Conservation (phyloP, 2,797 vertebrate species). For the Mus spretus region DNA sequence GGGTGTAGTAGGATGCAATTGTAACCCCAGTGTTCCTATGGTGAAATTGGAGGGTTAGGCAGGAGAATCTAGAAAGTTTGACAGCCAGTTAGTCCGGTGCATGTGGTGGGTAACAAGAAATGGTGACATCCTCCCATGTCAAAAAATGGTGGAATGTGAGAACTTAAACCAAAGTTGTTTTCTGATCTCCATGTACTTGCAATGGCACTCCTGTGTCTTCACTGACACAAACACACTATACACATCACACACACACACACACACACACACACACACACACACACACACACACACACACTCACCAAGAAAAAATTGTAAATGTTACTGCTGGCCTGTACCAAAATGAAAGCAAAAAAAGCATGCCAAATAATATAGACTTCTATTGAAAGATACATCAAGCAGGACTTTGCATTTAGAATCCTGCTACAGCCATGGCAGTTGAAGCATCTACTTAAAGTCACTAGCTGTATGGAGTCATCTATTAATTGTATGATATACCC, state of each 20-base stretch:
- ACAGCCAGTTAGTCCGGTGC: neutral
- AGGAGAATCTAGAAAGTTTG: neutral
- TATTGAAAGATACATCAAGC: neutral
- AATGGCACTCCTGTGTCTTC: neutral
- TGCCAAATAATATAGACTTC: neutral
- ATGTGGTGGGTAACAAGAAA: neutral
- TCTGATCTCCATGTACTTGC: neutral
- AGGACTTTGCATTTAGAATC: neutral
- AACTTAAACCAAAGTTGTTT: neutral
- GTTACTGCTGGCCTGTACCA: neutral
- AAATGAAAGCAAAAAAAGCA: neutral
- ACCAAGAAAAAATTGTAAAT: neutral
- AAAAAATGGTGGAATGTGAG: neutral
- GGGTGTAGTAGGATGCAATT: rapidly evolving
- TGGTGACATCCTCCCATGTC: too few species aligned
- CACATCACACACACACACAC: neutral
- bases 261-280: neutral
- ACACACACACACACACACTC: neutral
- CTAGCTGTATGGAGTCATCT: neutral
- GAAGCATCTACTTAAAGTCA: rapidly evolving
- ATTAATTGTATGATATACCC: neutral
- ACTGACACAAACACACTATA: neutral
- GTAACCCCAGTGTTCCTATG: neutral
- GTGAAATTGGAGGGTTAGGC: neutral
- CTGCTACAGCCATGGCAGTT: rapidly evolving